Evolutionary conservation across 2,113 vertebrate species (phyloP).

Genomic region (Sialia sialis): DNA sequence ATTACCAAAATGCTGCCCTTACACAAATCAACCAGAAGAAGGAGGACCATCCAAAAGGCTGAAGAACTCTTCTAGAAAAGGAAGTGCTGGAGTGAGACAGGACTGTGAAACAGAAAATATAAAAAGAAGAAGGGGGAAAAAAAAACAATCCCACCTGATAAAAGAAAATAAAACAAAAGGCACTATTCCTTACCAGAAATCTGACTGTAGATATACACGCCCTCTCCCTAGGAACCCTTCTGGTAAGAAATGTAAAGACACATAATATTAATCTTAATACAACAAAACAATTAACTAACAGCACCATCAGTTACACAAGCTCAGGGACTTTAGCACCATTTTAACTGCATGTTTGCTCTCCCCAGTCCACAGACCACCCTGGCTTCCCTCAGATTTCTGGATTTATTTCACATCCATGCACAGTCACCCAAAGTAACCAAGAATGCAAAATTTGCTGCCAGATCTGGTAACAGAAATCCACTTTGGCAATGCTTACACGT

Average conservation of each 20-base stretch:
- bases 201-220: neutral
- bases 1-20: neutral
- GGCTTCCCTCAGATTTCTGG: neutral
- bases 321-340: neutral
- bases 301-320: neutral
- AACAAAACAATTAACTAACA: neutral
- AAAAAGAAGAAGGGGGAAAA: neutral
- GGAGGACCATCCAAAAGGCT: neutral
- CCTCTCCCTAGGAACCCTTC: neutral
- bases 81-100: neutral
- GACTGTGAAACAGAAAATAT: neutral
- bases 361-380: accelerated
- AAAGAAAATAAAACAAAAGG: neutral
- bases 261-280: neutral
- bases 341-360: neutral
- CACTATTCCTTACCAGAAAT: neutral
- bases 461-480: neutral
- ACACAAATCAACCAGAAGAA: neutral
- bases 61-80: neutral
- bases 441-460: neutral
- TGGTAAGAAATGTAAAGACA: neutral
- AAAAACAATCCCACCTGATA: accelerated
- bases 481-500: neutral
- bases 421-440: neutral
- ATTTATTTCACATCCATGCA: neutral